Conservation (phyloP, 1,140 invertebrate genomes). For the Nasonia vitripennis region DNA sequence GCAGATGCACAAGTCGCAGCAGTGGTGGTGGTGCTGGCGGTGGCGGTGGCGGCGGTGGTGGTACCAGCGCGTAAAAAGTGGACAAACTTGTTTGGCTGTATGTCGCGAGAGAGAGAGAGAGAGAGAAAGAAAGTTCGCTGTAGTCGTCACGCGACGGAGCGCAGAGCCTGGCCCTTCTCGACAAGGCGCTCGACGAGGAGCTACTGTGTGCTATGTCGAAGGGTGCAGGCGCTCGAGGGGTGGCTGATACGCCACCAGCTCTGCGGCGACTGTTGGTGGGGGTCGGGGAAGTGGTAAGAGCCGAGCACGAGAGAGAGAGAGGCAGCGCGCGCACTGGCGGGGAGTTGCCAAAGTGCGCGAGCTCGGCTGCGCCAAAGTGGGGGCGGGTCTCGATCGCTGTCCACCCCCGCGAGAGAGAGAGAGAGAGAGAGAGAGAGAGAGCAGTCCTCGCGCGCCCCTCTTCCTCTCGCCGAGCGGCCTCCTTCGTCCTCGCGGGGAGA, state of each 20-base stretch:
- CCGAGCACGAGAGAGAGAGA: neutral
- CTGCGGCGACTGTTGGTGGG: neutral
- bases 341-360: constrained; percentile 66
- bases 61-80: constrained; percentile 41
- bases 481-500: constrained; percentile 52
- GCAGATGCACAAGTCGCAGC: neutral
- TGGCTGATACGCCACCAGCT: constrained; percentile 60
- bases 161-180: constrained; percentile 65
- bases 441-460: constrained; percentile 54
- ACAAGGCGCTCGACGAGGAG: constrained; percentile 70
- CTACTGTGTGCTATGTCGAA: constrained; percentile 73
- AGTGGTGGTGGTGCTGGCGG: neutral
- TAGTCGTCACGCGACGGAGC: constrained; percentile 28
- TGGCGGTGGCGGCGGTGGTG: constrained; percentile 32
- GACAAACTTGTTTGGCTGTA: constrained; percentile 9
- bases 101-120: neutral
- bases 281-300: constrained; percentile 1
- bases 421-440: constrained; percentile 59
- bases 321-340: constrained; percentile 58
- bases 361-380: constrained; percentile 66
- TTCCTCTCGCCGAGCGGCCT: constrained; percentile 39
- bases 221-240: constrained; percentile 64
- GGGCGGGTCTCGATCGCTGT: constrained; percentile 71
- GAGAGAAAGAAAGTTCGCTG: neutral
- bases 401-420: constrained; percentile 68